Conservation (phyloP, 2,113 vertebrate species). For the Pycnonotus jocosus region DNA sequence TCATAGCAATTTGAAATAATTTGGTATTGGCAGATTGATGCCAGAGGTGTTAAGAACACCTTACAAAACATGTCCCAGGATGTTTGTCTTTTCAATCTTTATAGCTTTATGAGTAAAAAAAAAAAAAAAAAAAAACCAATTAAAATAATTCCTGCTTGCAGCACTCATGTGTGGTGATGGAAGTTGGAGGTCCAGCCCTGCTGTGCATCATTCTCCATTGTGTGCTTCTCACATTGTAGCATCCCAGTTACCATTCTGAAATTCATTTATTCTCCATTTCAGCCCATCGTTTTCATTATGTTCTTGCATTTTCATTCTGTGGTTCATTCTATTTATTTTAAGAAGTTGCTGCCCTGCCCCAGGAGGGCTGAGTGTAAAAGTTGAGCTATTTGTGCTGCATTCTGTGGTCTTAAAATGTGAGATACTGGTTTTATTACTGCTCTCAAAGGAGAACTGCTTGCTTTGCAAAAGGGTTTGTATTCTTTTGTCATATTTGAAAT, state of each 20-base stretch:
- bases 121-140: not conserved
- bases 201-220: not conserved
- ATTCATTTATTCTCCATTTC: not conserved
- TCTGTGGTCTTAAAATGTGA: not conserved
- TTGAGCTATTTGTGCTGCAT: not conserved
- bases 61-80: not conserved
- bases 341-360: not conserved
- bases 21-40: not conserved
- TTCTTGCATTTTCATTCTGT: not conserved
- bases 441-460: slow-evolving; percentile 11
- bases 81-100: not conserved
- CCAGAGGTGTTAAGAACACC: not conserved
- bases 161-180: not conserved
- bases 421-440: not conserved
- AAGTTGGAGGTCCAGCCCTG: not conserved
- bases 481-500: not conserved
- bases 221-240: not conserved
- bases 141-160: not conserved
- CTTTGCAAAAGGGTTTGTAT: not conserved
- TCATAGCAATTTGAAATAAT: not conserved
- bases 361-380: not conserved
- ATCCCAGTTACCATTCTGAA: not conserved
- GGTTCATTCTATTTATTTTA: not conserved
- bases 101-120: not conserved
- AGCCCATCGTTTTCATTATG: not conserved